phyloP scores from a whole-genome alignment of 2,113 vertebrate genomes.

The Istiophorus platypterus region DNA sequence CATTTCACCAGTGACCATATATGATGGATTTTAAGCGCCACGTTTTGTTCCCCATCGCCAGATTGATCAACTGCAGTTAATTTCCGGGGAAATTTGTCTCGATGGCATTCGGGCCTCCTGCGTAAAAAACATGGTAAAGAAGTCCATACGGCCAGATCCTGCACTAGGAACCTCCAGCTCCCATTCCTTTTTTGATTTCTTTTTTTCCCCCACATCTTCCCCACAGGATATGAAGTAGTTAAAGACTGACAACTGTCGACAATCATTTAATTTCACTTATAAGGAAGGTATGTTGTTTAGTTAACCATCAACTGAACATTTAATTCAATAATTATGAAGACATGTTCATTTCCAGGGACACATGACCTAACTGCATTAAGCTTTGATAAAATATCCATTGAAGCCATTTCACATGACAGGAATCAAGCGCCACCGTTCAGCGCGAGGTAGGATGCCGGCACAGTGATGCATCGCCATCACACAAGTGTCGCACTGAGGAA shows the following conservation, averaged over 20 bases:
- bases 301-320: constrained; percentile 40
- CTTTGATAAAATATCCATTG: constrained; percentile 43
- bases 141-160: constrained; percentile 24
- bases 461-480: background rate
- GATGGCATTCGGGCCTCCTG: background rate
- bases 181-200: too few relatives aligned
- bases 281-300: constrained; percentile 28
- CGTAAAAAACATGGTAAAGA: constrained; percentile 37
- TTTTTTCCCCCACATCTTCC: too few relatives aligned
- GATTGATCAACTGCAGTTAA: background rate
- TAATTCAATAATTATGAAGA: constrained; percentile 49
- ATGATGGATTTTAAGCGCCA: background rate
- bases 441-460: background rate
- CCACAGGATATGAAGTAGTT: constrained; percentile 14
- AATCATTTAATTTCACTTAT: constrained; percentile 26
- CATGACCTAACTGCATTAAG: constrained; percentile 42
- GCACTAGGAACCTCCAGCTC: constrained; percentile 9
- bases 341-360: constrained; percentile 26
- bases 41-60: background rate
- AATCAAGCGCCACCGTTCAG: constrained; percentile 26
- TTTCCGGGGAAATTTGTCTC: background rate
- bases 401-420: constrained; percentile 60
- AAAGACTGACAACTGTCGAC: constrained; percentile 11
- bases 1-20: background rate
- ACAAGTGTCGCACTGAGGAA: background rate